Conservation (phyloP, 2,113 vertebrate genomes). For the Centrocercus urophasianus region DNA sequence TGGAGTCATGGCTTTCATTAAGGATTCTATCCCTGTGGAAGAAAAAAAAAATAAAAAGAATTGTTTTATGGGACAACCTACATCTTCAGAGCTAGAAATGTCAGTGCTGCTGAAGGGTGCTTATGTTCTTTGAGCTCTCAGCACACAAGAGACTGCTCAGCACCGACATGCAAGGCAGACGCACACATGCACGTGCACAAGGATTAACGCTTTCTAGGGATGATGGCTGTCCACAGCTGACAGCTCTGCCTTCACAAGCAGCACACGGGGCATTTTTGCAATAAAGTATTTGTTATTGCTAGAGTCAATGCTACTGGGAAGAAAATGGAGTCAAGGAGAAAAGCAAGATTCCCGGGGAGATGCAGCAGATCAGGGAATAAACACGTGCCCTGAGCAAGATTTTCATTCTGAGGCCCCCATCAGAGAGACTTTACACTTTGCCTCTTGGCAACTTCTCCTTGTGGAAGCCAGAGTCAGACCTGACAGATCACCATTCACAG, state of each 20-base stretch:
- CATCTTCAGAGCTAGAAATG: not conserved
- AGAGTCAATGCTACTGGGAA: not conserved
- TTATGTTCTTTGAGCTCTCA: not conserved
- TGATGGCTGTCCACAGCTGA: not conserved
- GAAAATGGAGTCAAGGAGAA: not conserved
- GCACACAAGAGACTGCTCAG: not conserved
- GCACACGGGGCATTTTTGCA: not conserved
- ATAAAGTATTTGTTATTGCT: not conserved
- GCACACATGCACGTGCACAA: not conserved
- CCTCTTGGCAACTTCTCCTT: not conserved
- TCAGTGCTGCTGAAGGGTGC: not conserved
- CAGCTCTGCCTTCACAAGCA: not conserved
- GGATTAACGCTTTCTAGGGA: not conserved
- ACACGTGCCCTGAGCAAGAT: not conserved
- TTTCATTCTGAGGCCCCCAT: not conserved
- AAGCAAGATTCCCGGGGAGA: not conserved
- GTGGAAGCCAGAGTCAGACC: not conserved
- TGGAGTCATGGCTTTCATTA: constrained; percentile 68
- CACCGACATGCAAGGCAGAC: not conserved
- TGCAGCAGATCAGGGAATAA: not conserved
- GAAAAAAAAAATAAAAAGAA: not conserved
- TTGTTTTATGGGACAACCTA: not conserved
- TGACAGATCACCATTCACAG: not conserved
- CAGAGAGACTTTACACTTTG: not conserved
- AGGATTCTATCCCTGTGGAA: constrained; percentile 75